Evolutionary conservation across 2,888 invertebrate genomes (phyloP).

Genomic region (Resseliella maxima): DNA sequence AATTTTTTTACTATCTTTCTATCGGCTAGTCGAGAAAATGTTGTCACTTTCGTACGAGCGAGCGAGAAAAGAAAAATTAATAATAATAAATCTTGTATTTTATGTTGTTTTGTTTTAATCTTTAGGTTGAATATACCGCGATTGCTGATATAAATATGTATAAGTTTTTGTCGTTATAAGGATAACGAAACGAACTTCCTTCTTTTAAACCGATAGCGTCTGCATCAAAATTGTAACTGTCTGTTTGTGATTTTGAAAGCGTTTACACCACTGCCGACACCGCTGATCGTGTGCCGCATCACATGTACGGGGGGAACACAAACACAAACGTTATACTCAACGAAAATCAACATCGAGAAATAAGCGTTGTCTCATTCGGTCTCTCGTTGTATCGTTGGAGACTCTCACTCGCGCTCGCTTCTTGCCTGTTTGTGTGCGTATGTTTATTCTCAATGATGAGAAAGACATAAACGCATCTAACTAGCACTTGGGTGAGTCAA

Average conservation of each 20-base stretch:
- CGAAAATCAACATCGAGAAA: background rate
- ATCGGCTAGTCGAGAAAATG: too few relatives aligned
- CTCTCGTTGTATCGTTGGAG: background rate
- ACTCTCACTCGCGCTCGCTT: background rate
- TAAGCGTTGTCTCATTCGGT: background rate
- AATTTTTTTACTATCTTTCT: too few relatives aligned
- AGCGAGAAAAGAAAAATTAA: too few relatives aligned
- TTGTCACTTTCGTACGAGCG: too few relatives aligned
- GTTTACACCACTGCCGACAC: constrained; percentile 47
- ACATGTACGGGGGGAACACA: constrained; percentile 35
- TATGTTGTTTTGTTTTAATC: background rate
- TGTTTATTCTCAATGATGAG: background rate
- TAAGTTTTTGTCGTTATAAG: constrained; percentile 22
- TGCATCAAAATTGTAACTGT: constrained; percentile 55
- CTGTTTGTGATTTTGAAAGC: constrained; percentile 54
- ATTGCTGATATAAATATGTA: background rate
- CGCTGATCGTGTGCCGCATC: constrained; percentile 35
- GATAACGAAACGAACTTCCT: constrained; percentile 53
- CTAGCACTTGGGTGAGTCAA: background rate
- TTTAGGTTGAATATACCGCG: background rate
- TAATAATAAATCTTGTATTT: too few relatives aligned
- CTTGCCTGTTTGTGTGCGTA: constrained; percentile 43
- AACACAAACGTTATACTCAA: background rate
- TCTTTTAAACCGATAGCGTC: constrained; percentile 54
- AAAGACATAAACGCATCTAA: background rate